These are phyloP conservation scores for Agriopis leucophaearia DNA, from an alignment of 2,888 invertebrate species.

Conservation along the genomic window DNA sequence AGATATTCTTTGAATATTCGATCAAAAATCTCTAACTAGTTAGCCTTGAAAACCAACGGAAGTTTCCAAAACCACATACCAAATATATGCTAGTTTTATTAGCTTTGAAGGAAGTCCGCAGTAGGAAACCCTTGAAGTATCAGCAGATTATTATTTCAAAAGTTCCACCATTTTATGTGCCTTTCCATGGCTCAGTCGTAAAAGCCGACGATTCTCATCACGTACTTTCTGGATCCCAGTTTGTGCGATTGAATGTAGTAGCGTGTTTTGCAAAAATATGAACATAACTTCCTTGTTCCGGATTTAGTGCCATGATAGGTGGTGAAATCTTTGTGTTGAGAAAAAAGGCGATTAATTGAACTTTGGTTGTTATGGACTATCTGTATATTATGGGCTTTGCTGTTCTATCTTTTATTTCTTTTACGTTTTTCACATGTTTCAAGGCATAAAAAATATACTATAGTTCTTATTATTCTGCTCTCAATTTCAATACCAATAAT, in stretches of 20 bases:
- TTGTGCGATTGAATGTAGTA: slow-evolving; percentile 56
- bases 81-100: slow-evolving; percentile 6
- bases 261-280: slow-evolving; percentile 42
- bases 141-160: slow-evolving; percentile 35
- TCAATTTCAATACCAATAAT: no score
- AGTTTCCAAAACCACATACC: background rate
- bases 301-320: slow-evolving; percentile 17
- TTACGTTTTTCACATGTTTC: no score
- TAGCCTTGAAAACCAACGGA: background rate
- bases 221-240: slow-evolving; percentile 52
- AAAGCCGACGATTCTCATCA: slow-evolving; percentile 54
- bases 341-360: no score
- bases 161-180: slow-evolving; percentile 32
- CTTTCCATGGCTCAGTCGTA: slow-evolving; percentile 55
- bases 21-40: background rate
- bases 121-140: slow-evolving; percentile 13
- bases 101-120: background rate
- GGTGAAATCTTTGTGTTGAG: background rate
- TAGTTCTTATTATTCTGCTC: no score
- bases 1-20: no score
- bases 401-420: no score
- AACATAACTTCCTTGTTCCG: slow-evolving; percentile 46
- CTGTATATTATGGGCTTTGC: no score
- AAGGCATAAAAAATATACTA: no score
- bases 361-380: no score